Evolutionary conservation across 2,888 invertebrate species (phyloP).

Genomic region (Epistrophe grossulariae): DNA sequence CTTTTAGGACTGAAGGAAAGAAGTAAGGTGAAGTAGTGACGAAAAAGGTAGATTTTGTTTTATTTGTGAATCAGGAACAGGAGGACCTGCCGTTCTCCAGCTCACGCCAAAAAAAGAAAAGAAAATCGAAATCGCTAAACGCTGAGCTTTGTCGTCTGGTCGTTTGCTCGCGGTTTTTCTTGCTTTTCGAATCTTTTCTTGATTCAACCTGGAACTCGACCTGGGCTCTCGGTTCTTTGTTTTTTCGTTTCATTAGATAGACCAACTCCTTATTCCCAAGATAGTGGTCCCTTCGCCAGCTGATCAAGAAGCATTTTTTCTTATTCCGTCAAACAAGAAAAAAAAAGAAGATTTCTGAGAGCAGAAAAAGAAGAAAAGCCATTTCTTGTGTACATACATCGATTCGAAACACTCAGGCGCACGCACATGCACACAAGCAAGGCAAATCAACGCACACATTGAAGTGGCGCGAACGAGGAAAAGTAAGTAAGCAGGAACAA

Average conservation of each 20-base stretch:
- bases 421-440: conserved; percentile 69
- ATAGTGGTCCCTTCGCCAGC: conserved; percentile 58
- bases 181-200: conserved; percentile 55
- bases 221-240: conserved; percentile 51
- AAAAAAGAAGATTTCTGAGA: conserved; percentile 43
- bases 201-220: conserved; percentile 4
- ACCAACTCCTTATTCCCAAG: conserved; percentile 37
- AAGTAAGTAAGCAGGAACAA: conserved; percentile 41
- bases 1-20: conserved; percentile 54
- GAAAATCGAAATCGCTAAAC: conserved; percentile 43
- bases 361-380: conserved; percentile 58
- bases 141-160: conserved; percentile 45
- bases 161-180: conserved; percentile 59
- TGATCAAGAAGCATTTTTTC: conserved; percentile 67
- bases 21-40: conserved; percentile 39
- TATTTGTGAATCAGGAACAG: conserved; percentile 37
- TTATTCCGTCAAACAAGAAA: conserved; percentile 33
- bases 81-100: conserved; percentile 19
- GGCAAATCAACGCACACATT: conserved; percentile 53
- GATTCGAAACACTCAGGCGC: conserved; percentile 56
- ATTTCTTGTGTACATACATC: conserved; percentile 56
- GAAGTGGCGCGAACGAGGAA: conserved; percentile 35
- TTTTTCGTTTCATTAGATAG: conserved; percentile 27
- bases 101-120: not conserved
- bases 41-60: conserved; percentile 33